phyloP scores from a whole-genome alignment of 2,888 invertebrate genomes.

The Catocala sponsa region DNA sequence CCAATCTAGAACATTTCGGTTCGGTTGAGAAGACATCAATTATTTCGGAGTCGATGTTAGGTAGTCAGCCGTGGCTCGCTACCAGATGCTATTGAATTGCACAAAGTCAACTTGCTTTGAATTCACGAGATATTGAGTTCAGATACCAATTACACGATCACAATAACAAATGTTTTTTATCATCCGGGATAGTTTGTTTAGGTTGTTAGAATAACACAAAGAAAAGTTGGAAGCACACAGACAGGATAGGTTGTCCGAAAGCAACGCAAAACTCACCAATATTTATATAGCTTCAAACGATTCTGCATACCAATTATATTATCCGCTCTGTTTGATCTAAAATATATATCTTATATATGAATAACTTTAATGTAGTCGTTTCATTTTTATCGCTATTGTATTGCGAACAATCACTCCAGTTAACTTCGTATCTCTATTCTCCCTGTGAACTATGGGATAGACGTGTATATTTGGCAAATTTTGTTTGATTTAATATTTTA shows the following conservation, averaged over 20 bases:
- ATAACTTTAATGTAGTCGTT: too few relatives aligned
- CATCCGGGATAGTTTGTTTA: constrained; percentile 1
- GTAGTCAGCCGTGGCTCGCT: constrained; percentile 49
- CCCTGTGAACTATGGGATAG: too few relatives aligned
- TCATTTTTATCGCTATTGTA: too few relatives aligned
- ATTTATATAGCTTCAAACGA: constrained; percentile 6
- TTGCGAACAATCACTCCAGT: too few relatives aligned
- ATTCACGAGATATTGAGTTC: constrained; percentile 56
- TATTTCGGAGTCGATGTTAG: constrained; percentile 61
- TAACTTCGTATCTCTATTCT: too few relatives aligned
- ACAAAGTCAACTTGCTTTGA: constrained; percentile 58
- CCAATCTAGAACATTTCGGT: constrained; percentile 53
- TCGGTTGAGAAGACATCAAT: constrained; percentile 66
- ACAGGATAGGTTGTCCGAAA: not conserved
- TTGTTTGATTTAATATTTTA: too few relatives aligned
- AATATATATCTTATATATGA: not conserved
- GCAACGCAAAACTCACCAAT: not conserved
- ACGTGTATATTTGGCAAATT: too few relatives aligned
- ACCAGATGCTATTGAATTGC: constrained; percentile 52
- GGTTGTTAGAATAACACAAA: constrained; percentile 1
- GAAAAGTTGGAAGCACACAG: constrained; percentile 1
- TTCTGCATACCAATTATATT: constrained; percentile 1
- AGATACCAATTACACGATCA: constrained; percentile 30
- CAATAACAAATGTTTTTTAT: constrained; percentile 16
- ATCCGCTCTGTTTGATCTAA: constrained; percentile 6